Base-by-base conservation (phyloP, 2,113 vertebrate genomes). In the Psittacus erithacus region DNA sequence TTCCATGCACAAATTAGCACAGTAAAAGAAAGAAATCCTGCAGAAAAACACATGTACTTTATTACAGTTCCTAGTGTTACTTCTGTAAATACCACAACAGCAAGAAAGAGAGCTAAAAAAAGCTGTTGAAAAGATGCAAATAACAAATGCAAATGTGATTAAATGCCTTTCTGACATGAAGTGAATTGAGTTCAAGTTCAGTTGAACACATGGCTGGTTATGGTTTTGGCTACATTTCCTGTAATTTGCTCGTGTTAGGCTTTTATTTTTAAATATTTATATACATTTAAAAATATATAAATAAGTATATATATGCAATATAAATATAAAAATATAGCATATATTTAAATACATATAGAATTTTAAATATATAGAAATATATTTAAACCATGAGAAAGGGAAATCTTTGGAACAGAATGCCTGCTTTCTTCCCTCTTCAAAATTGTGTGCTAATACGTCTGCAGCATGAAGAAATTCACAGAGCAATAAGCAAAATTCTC, bases 1-100 rank as follows among this genome's bases (percentile, higher is more conserved):
- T 98, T 98, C 97, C 95, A 97, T 93, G 94, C 94, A 97, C 90
- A 97, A 97, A 98, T 98, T 97, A 97, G 84, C 79, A 71, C 64
- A 81, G 91, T 82, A 88, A 92, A 95, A 93, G 78, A 96, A 97
- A 97, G 93, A 97, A 97, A 97, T 97, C 85, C 85, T 96, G 87
- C 67, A 97, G 95, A 93, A 96, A 96, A 97, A 97, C 96, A 97
- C 96, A 97, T 96, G 97, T 97, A 97, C 93, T 96, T 97, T 97
- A 97, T 98, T 98, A 97, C 86, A 97, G 91, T 97, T 97, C 82
- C n/a, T 90, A 96, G 85, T 94, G 91, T 95, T 97, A 96, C 85
- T 96, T 82, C 85, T 96, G 49, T 76, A 96, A 74, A 90, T 86
- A 84, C 49, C 60, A 97, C 59, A 97, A 96, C 80, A 97, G 88